Evolutionary conservation across 2,797 vertebrate species (phyloP).

Genomic region (Lacerta bilineata): DNA sequence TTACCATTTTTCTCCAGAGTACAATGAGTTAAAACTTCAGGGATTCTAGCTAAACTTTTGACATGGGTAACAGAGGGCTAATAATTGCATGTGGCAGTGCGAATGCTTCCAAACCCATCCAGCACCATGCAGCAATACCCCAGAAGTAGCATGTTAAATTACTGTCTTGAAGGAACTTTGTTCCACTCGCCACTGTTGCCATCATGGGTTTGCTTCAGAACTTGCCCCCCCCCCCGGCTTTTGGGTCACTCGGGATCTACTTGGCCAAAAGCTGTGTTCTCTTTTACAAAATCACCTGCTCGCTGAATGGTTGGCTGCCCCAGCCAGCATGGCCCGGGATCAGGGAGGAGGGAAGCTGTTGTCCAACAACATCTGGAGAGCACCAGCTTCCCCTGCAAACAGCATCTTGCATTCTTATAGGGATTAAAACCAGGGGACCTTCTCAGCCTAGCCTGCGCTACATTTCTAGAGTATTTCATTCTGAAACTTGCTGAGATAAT

Average conservation of each 20-base stretch:
- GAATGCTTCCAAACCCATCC: not conserved
- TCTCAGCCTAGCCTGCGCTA: not conserved
- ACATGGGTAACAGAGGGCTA: fast-evolving
- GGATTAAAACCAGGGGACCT: not conserved
- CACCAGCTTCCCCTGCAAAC: no score
- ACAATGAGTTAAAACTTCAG: no score
- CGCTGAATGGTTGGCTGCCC: not conserved
- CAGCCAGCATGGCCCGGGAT: no score
- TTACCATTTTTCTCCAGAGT: no score
- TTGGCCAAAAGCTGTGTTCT: not conserved
- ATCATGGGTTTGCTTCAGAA: not conserved
- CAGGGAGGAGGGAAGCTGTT: no score
- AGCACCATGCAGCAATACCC: not conserved
- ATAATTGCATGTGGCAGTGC: not conserved
- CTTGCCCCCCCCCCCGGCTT: not conserved
- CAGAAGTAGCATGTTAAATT: not conserved
- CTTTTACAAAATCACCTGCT: not conserved
- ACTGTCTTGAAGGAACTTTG: not conserved
- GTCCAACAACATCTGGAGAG: no score
- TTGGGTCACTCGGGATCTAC: not conserved
- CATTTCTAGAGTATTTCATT: not conserved
- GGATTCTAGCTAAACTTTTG: no score
- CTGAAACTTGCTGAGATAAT: fast-evolving
- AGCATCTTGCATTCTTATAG: not conserved
- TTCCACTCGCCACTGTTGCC: not conserved